A percentile compares a stretch with the other conserved stretches of the same genome.
Evolutionary conservation across 2,113 vertebrate genomes (phyloP).

Genomic region (Seriola aureovittata): DNA sequence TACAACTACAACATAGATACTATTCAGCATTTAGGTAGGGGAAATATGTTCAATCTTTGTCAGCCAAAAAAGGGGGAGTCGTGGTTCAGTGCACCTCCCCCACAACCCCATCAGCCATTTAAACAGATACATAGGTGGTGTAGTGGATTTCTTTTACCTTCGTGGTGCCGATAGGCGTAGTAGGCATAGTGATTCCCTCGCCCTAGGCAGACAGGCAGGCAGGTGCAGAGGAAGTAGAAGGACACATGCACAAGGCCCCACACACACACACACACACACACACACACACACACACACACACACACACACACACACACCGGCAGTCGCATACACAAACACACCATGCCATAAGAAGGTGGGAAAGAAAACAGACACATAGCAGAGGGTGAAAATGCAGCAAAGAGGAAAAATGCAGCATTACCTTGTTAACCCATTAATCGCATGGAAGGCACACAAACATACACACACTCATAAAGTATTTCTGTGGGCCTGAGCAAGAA

Average conservation of each 20-base stretch:
- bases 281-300: conserved; percentile 84
- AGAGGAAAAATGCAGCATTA: conserved; percentile 72
- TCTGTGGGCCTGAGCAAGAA: not conserved
- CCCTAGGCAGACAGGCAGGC: conserved; percentile 93
- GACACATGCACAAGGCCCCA: conserved; percentile 87
- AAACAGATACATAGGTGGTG: conserved; percentile 56
- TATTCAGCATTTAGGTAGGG: not conserved
- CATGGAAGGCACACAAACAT: conserved; percentile 31
- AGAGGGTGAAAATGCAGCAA: conserved; percentile 89
- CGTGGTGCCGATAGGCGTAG: conserved; percentile 92
- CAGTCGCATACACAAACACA: conserved; percentile 74
- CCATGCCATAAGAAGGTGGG: conserved; percentile 86
- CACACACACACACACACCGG: conserved; percentile 80
- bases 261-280: conserved; percentile 80
- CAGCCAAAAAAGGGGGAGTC: not conserved
- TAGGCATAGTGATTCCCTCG: conserved; percentile 98
- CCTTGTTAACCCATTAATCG: conserved; percentile 52
- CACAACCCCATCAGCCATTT: conserved; percentile 24
- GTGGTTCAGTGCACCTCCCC: not conserved
- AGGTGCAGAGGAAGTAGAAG: conserved; percentile 83
- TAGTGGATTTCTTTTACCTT: conserved; percentile 87
- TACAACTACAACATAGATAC: not conserved
- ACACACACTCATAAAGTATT: conserved; percentile 1
- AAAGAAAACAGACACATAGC: conserved; percentile 85
- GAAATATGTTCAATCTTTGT: not conserved